Base-by-base conservation (phyloP, 1,140 invertebrate species). In the Glomeris maerens region DNA sequence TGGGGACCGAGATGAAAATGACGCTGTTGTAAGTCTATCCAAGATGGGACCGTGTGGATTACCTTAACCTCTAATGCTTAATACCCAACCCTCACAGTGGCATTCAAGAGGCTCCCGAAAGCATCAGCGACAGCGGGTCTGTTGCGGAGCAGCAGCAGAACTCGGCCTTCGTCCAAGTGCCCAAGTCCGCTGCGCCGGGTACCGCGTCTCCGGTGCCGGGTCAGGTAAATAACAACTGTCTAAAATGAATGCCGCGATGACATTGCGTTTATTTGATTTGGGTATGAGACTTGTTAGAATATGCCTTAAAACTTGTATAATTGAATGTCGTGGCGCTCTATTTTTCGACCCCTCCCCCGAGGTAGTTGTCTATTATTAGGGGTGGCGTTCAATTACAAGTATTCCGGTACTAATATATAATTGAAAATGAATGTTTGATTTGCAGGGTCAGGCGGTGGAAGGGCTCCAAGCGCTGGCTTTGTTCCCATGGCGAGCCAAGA, bases 61-160 rank as follows among this genome's bases (percentile, higher is more conserved):
- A n/a, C n/a, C n/a, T n/a, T n/a, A n/a, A n/a, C n/a, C n/a, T n/a
- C n/a, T n/a, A n/a, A n/a, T n/a, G n/a, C n/a, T n/a, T n/a, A n/a
- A n/a, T n/a, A n/a, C n/a, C n/a, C n/a, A n/a, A n/a, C n/a, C 36
- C 58, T 59, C 62, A 17, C 53, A 75, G 74, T 55, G 80, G 75
- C 50, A 83, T 83, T 47, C 79, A 74, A 1, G 82, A 84, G 66
- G 78, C 82, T 27, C 80, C 81, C 1, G 82, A 84, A 65, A 77
- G 74, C 56, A 63, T 72, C 44, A 72, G 73, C 53, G 66, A 78
- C 62, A 66, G 73, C 55, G 65, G 61, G n/a, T 62, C 54, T 13
- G 25, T 22, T 20, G 47, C 40, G n/a, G 52, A 50, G 44, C 52
- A 54, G 7, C 45, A 49, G 17, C 53, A 55, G 25, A 42, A 50